Conservation (phyloP, 2,113 vertebrate genomes). For the Tyrannus savana region DNA sequence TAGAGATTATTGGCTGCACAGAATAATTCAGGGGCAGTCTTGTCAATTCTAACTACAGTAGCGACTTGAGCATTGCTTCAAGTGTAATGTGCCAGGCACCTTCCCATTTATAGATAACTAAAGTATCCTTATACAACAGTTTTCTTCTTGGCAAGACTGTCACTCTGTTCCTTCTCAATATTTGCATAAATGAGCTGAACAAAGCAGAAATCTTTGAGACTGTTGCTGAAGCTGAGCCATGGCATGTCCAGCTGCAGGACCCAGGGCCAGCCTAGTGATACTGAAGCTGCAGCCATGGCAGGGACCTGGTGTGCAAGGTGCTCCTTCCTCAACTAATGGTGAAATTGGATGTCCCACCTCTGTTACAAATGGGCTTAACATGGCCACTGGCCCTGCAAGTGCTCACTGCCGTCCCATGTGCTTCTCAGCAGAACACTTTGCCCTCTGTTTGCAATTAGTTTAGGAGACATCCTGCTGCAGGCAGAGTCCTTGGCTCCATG, state of each 20-base stretch:
- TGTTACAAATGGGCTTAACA: accelerated
- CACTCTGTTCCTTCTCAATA: not conserved
- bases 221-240: not conserved
- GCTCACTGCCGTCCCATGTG: not conserved
- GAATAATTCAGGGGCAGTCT: not conserved
- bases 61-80: not conserved
- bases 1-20: not conserved
- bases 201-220: not conserved
- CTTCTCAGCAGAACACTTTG: not conserved
- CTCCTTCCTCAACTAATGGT: not conserved
- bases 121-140: not conserved
- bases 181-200: not conserved
- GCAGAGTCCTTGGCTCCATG: not conserved
- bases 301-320: not conserved
- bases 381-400: accelerated
- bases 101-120: not conserved
- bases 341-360: not conserved
- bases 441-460: not conserved
- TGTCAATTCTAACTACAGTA: not conserved
- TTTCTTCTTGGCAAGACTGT: not conserved
- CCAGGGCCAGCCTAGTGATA: not conserved
- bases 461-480: not conserved
- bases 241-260: accelerated
- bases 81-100: not conserved
- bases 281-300: accelerated